A percentile compares a stretch with the other conserved stretches of the same genome.
These are phyloP conservation scores for Chrysoperla carnea DNA, from an alignment of 1,140 invertebrate species.

Conservation along the genomic window DNA sequence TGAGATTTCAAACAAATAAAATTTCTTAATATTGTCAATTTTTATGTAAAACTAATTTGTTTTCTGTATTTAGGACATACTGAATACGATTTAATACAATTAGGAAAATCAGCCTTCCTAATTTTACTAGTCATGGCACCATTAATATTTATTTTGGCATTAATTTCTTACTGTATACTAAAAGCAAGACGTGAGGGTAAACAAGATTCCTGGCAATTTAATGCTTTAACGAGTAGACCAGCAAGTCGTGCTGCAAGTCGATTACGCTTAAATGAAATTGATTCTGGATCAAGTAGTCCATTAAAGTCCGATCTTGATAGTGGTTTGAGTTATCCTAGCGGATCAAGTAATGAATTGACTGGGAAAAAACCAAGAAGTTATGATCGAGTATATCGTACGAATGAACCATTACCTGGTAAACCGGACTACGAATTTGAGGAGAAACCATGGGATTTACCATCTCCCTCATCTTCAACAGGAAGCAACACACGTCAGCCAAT, in stretches of 20 bases:
- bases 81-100: neutral
- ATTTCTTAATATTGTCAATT: too few species aligned
- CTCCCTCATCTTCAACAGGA: conserved; percentile 32
- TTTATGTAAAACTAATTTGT: too few species aligned
- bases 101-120: neutral
- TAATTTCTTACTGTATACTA: neutral
- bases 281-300: neutral
- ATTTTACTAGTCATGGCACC: neutral
- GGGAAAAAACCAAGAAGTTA: conserved; percentile 46
- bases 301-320: neutral
- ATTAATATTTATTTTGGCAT: neutral
- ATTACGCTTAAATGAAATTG: neutral
- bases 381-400: conserved; percentile 61
- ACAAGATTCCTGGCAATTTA: neutral
- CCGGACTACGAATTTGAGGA: conserved; percentile 61
- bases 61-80: neutral
- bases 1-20: too few species aligned
- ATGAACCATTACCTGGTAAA: conserved; percentile 59
- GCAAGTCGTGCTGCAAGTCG: neutral
- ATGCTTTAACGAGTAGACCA: neutral
- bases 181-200: neutral
- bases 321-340: neutral
- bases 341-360: neutral
- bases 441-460: conserved; percentile 56
- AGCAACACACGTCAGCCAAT: conserved; percentile 20